Percentiles rank a stretch among this genome's conserved stretches.
Evolutionary conservation across 2,113 vertebrate genomes (phyloP).

Genomic region (Hippopotamus amphibius): DNA sequence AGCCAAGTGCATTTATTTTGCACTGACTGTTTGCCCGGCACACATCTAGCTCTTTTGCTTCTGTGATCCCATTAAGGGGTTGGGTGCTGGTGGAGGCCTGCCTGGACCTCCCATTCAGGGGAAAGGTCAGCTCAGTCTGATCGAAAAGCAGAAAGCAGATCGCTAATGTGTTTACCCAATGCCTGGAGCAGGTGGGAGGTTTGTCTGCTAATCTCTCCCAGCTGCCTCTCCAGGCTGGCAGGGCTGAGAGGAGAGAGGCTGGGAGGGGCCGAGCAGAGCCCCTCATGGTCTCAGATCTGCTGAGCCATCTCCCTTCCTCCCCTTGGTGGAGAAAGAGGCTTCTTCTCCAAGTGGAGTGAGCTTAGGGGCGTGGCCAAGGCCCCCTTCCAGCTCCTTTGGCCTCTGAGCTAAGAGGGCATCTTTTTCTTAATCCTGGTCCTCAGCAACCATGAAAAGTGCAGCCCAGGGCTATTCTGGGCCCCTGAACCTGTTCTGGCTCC

Average conservation of each 20-base stretch:
- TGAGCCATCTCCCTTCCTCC: too few species aligned
- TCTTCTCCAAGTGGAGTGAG: not conserved
- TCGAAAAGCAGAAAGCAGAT: conserved; percentile 19
- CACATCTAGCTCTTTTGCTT: not conserved
- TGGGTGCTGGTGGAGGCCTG: not conserved
- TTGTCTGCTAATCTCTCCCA: conserved; percentile 56
- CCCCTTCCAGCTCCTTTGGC: not conserved
- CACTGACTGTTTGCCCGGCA: fast-evolving
- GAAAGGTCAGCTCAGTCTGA: conserved; percentile 51
- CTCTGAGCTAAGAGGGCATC: not conserved
- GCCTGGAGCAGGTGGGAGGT: conserved; percentile 57
- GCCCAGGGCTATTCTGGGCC: not conserved
- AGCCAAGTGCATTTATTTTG: not conserved
- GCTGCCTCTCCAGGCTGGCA: not conserved
- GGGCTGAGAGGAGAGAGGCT: not conserved
- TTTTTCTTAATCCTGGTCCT: not conserved
- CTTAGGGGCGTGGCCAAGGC: fast-evolving
- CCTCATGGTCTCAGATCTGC: fast-evolving
- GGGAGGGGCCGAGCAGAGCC: not conserved
- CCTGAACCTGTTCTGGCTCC: not conserved
- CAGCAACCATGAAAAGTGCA: not conserved
- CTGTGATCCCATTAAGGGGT: not conserved
- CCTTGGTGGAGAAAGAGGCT: not conserved
- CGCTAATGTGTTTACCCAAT: conserved; percentile 77
- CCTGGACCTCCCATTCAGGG: not conserved